A percentile compares a stretch with the other conserved stretches of the same genome.
phyloP scores from a whole-genome alignment of 2,113 vertebrate species.

The Heterotilapia buettikoferi region DNA sequence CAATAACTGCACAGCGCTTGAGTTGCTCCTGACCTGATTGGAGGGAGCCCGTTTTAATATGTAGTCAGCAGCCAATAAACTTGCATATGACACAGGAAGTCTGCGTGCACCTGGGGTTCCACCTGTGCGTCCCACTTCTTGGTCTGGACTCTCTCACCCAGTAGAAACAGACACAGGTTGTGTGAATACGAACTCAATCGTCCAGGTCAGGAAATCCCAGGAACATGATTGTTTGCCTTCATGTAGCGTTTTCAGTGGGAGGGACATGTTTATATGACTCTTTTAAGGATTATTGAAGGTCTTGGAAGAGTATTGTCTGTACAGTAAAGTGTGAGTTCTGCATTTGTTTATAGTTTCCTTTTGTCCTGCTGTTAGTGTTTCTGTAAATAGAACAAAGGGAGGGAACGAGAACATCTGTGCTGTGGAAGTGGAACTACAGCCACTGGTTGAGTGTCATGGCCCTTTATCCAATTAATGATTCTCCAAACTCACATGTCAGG shows the following conservation, averaged over 20 bases:
- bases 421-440: neutral
- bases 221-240: neutral
- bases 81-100: neutral
- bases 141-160: accelerated
- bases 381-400: neutral
- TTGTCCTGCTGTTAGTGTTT: neutral
- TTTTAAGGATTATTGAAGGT: accelerated
- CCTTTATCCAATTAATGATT: neutral
- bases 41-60: neutral
- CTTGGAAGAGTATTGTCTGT: neutral
- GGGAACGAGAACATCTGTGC: neutral
- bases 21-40: neutral
- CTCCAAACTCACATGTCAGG: neutral
- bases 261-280: neutral
- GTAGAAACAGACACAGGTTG: neutral
- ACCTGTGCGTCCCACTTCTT: neutral
- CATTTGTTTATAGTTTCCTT: neutral
- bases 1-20: neutral
- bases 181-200: neutral
- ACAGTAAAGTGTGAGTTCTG: neutral
- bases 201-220: neutral
- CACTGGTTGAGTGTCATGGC: neutral
- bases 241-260: neutral
- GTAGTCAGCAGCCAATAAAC: neutral
- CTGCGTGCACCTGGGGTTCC: neutral